A percentile compares a stretch with the other conserved stretches of the same genome.
phyloP scores from a whole-genome alignment of 2,113 vertebrate genomes.

The Tricholaema leucomelas region DNA sequence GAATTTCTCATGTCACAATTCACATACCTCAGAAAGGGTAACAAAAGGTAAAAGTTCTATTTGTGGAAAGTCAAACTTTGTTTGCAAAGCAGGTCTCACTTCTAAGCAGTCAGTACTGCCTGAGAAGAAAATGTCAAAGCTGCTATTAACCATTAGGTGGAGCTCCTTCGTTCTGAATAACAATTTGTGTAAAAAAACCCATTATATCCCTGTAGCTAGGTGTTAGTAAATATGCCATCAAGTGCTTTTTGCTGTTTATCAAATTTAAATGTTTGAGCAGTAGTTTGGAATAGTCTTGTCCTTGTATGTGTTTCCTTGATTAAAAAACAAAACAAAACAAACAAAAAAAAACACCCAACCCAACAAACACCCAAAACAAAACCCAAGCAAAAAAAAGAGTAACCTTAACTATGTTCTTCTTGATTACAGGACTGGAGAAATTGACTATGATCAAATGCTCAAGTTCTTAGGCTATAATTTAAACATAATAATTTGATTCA shows the following conservation, averaged over 20 bases:
- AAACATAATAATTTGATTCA: not conserved
- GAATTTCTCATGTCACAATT: not conserved
- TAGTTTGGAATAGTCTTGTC: not conserved
- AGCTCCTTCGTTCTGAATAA: not conserved
- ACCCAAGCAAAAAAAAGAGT: too few relatives aligned
- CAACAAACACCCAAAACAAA: too few relatives aligned
- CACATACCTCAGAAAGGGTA: not conserved
- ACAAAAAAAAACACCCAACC: too few relatives aligned
- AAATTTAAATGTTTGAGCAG: not conserved
- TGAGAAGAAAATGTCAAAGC: not conserved
- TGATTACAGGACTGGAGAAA: not conserved
- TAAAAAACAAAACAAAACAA: not conserved
- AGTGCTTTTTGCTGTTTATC: not conserved
- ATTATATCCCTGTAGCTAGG: not conserved
- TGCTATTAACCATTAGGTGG: not conserved
- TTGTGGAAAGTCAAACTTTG: not conserved
- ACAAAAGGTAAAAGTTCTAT: not conserved
- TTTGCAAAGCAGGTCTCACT: not conserved
- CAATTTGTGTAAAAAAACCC: not conserved
- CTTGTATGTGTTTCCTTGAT: not conserved
- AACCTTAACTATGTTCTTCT: not conserved
- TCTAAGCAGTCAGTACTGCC: not conserved
- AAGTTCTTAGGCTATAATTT: not conserved
- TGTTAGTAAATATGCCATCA: not conserved
- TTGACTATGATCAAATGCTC: not conserved